These are phyloP conservation scores for Drosophila subpulchrella DNA, from an alignment of 1,140 invertebrate genomes.

Conservation along the genomic window DNA sequence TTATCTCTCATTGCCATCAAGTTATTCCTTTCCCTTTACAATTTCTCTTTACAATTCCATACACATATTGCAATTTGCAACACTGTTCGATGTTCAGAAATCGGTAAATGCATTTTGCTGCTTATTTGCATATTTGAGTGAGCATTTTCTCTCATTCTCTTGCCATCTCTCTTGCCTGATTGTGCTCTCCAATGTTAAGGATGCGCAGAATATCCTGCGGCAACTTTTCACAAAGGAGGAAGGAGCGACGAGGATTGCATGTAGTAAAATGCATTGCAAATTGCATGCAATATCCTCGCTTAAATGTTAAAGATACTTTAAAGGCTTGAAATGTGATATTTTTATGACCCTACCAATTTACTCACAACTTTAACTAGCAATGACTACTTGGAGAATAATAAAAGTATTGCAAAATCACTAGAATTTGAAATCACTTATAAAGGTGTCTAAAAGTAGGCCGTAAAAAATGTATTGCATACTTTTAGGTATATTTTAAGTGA, in stretches of 20 bases:
- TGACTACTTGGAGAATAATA: not conserved
- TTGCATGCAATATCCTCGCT: constrained; percentile 49
- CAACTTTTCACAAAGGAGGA: constrained; percentile 23
- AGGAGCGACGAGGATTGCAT: constrained; percentile 28
- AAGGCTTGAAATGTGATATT: not conserved
- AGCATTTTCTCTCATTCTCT: constrained; percentile 33
- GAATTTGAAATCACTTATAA: not conserved
- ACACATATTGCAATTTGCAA: constrained; percentile 22
- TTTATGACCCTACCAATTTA: not conserved
- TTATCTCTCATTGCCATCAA: not conserved
- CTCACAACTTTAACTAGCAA: too few relatives aligned
- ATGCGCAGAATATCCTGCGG: constrained; percentile 80
- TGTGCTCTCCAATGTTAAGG: constrained; percentile 59
- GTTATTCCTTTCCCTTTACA: not conserved
- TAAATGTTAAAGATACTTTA: not conserved
- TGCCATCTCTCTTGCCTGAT: constrained; percentile 15
- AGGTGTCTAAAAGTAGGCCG: not conserved
- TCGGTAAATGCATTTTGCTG: constrained; percentile 57
- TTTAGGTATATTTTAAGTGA: too few relatives aligned
- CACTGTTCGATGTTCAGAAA: constrained; percentile 31
- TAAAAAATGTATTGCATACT: too few relatives aligned
- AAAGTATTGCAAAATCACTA: not conserved
- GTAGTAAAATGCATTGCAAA: constrained; percentile 65
- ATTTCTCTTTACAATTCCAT: not conserved
- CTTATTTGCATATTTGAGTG: constrained; percentile 74